Base-by-base conservation (phyloP, 2,888 invertebrate species). In the Amiota minor region DNA sequence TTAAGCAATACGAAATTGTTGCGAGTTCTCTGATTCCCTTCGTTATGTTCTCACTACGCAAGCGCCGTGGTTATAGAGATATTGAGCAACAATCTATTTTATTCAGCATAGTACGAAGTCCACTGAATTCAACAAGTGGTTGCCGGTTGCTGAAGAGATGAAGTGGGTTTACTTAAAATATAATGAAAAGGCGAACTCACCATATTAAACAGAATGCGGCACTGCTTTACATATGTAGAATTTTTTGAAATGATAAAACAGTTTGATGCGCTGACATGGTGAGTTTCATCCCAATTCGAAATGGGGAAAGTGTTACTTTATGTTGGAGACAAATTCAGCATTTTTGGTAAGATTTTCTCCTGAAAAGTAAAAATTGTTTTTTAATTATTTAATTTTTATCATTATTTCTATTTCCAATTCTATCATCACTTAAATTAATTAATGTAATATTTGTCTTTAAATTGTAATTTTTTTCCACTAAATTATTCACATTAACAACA, bases 121-220 rank as follows among this genome's bases (percentile, higher is more conserved):
- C 59, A 20, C 20, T 16, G 18, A 10, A 20, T 59, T 45, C 67
- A 50, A 68, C 67, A 68, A 68, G 67, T 68, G 67, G 67, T 68
- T 50, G 67, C 67, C 67, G 67, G 67, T 68, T 23, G 18, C 9
- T 9, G 12, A 59, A 59, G n/a, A 20, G 59, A 11, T 18, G 18
- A n/a, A 1, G 16, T 18, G 16, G 8, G 9, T 35, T 35, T 35
- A 6, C 6, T 35, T 6, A 35, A 35, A 35, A 35, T 8, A 35
- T 35, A 35, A 35, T 35, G 6, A 35, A 35, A 35, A 35, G 35
- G 35, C 6, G 35, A 35, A 35, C 35, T 35, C 35, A 16, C 18
- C 56, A 18, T 9, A 16, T 9, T 8, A 9, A 56, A 10, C 18
- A 56, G 12, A 35, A 9, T 47, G n/a, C 10, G 1, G 67, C 53